A percentile compares a stretch with the other conserved stretches of the same genome.
These are phyloP conservation scores for Drosophila putrida DNA, from an alignment of 2,888 invertebrate species.

Conservation along the genomic window DNA sequence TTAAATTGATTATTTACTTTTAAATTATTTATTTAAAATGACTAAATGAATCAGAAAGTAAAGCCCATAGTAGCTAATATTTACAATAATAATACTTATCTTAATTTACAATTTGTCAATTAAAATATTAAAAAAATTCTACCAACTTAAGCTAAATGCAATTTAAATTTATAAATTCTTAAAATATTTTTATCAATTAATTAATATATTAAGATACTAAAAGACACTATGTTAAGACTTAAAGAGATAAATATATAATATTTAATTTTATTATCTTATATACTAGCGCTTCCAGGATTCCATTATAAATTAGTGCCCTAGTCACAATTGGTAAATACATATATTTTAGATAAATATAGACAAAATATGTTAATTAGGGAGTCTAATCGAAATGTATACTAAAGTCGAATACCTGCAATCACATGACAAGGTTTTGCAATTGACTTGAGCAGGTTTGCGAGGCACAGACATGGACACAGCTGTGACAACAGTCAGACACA, in stretches of 20 bases:
- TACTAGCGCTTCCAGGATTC: too few relatives aligned
- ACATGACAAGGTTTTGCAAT: slow-evolving; percentile 25
- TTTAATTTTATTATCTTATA: background rate
- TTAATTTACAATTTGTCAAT: too few relatives aligned
- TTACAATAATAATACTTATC: too few relatives aligned
- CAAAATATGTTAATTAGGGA: background rate
- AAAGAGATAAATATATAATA: background rate
- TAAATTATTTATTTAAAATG: background rate
- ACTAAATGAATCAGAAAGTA: background rate
- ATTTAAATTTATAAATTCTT: too few relatives aligned
- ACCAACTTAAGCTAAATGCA: too few relatives aligned
- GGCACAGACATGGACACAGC: slow-evolving; percentile 28
- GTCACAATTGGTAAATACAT: too few relatives aligned
- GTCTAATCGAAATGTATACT: background rate
- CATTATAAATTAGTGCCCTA: too few relatives aligned
- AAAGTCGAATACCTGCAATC: slow-evolving; percentile 43
- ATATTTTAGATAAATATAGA: background rate
- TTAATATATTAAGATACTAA: too few relatives aligned
- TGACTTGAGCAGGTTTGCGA: slow-evolving; percentile 21
- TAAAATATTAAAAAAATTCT: too few relatives aligned
- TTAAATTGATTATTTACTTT: background rate
- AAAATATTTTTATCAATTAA: too few relatives aligned
- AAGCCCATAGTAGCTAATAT: too few relatives aligned
- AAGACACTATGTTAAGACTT: background rate
- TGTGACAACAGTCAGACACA: slow-evolving; percentile 32